Evolutionary conservation across 2,888 invertebrate genomes (phyloP).

Genomic region (Spisula solida): DNA sequence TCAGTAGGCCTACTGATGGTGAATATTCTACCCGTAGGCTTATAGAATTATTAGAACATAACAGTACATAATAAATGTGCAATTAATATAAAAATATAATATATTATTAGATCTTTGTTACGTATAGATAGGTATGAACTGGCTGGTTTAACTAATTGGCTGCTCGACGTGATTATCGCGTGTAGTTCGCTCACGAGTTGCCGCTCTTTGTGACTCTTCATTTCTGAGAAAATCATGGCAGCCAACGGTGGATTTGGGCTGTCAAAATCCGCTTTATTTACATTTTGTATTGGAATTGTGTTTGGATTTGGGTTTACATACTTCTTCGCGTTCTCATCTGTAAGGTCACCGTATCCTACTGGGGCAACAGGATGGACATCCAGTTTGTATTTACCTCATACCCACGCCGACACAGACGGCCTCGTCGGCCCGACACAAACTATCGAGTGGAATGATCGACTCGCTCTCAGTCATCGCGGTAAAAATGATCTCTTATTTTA

Average conservation of each 20-base stretch:
- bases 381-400: slow-evolving; percentile 53
- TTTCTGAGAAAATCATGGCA: slow-evolving; percentile 41
- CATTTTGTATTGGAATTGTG: slow-evolving; percentile 73
- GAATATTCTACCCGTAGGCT: no score
- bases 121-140: no score
- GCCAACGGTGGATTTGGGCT: slow-evolving; percentile 44
- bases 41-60: no score
- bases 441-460: slow-evolving; percentile 52
- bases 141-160: not conserved
- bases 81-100: no score
- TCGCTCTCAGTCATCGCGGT: slow-evolving; percentile 43
- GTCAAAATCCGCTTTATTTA: slow-evolving; percentile 67
- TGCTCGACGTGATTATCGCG: slow-evolving; percentile 2
- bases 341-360: slow-evolving; percentile 28
- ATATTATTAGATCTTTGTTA: no score
- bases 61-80: no score
- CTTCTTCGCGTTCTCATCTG: slow-evolving; percentile 62
- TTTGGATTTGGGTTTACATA: slow-evolving; percentile 75
- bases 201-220: slow-evolving; percentile 21
- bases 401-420: slow-evolving; percentile 52
- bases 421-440: slow-evolving; percentile 40
- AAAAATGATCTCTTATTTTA: not conserved
- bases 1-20: no score
- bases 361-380: not conserved
- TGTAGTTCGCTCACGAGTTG: not conserved